phyloP scores from a whole-genome alignment of 2,888 invertebrate species.

The Actias luna region DNA sequence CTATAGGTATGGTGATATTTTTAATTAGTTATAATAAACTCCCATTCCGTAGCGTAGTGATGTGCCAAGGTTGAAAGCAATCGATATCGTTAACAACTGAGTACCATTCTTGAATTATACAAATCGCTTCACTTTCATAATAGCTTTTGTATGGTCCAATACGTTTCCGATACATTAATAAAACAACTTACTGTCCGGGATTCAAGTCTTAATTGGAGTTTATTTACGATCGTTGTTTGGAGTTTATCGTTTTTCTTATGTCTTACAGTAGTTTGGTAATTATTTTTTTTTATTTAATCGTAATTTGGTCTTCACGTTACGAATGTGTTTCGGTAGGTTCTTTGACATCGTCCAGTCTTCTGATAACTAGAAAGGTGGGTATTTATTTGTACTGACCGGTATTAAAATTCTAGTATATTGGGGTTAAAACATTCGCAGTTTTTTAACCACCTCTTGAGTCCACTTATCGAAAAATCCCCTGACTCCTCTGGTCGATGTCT shows the following conservation, averaged over 20 bases:
- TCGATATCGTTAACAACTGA: constrained; percentile 29
- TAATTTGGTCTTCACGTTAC: too few relatives aligned
- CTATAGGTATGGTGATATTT: too few relatives aligned
- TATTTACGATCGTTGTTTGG: neutral
- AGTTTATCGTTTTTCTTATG: neutral
- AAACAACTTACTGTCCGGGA: neutral
- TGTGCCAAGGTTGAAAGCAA: constrained; percentile 21
- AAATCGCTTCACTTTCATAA: constrained; percentile 16
- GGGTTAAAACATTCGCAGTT: too few relatives aligned
- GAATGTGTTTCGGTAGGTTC: too few relatives aligned
- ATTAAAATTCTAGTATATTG: too few relatives aligned
- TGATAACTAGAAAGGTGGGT: too few relatives aligned
- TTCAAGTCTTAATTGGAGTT: neutral
- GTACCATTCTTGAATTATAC: constrained; percentile 25
- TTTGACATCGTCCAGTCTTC: too few relatives aligned
- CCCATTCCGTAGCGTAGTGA: constrained; percentile 6
- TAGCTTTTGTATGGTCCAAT: neutral
- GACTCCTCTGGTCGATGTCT: too few relatives aligned
- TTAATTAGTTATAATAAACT: constrained; percentile 4
- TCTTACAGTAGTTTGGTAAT: neutral
- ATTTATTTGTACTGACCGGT: too few relatives aligned
- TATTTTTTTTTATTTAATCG: too few relatives aligned
- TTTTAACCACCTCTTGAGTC: too few relatives aligned
- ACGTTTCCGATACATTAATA: neutral
- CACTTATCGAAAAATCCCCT: too few relatives aligned